Percentiles rank a stretch among this genome's conserved stretches.
Conservation (phyloP, 2,888 invertebrate species). For the Andrena minutula region DNA sequence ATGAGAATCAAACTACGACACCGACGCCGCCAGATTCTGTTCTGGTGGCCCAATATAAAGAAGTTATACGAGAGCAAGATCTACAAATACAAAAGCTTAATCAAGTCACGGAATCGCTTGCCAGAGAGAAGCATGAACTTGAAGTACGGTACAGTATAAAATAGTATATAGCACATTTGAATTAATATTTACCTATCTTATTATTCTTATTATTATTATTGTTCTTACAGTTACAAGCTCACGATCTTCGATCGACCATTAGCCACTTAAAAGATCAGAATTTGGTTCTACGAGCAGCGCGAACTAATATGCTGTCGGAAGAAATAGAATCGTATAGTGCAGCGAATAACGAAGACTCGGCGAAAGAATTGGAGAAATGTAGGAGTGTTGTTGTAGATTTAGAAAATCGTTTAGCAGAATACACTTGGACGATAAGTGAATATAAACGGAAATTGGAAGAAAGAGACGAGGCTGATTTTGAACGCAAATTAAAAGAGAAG, state of each 20-base stretch:
- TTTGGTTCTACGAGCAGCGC: conserved; percentile 91
- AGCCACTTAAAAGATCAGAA: conserved; percentile 94
- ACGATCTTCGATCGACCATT: conserved; percentile 90
- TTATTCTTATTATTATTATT: neutral
- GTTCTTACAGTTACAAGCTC: conserved; percentile 84
- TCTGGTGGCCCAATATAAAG: conserved; percentile 92
- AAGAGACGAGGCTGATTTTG: conserved; percentile 70
- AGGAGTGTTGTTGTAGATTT: conserved; percentile 75
- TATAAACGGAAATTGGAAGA: conserved; percentile 79
- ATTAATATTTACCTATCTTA: neutral
- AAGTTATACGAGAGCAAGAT: conserved; percentile 96
- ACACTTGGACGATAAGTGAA: conserved; percentile 77
- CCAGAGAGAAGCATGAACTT: conserved; percentile 78
- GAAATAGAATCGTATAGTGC: conserved; percentile 53
- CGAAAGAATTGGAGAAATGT: conserved; percentile 75
- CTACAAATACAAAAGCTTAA: conserved; percentile 87
- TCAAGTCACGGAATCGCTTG: conserved; percentile 72
- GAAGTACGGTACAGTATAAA: conserved; percentile 69
- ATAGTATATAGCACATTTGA: too few relatives aligned
- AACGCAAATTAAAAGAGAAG: conserved; percentile 82
- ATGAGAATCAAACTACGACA: conserved; percentile 73
- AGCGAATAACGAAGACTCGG: conserved; percentile 61
- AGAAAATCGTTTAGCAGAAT: conserved; percentile 78
- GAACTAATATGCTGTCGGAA: conserved; percentile 75
- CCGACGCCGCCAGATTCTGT: conserved; percentile 77